Percentiles rank a stretch among this genome's conserved stretches.
These are phyloP conservation scores for Atractosteus spatula DNA, from an alignment of 2,113 vertebrate species.

Conservation along the genomic window DNA sequence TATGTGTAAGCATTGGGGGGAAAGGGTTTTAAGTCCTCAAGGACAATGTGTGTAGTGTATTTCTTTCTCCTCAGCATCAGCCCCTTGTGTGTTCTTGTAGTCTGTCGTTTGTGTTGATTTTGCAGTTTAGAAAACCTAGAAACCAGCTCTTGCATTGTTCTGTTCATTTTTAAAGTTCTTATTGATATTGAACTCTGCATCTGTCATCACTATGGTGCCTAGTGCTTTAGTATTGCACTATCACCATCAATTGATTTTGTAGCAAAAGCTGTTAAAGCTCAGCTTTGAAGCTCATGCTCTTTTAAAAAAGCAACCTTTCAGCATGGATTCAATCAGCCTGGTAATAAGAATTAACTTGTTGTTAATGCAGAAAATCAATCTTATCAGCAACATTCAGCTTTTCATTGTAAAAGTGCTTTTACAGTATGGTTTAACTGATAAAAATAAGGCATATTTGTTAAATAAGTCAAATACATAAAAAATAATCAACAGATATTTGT, in stretches of 20 bases:
- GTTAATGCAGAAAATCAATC: slow-evolving; percentile 17
- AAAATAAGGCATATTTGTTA: too few species aligned
- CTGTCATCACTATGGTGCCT: too few species aligned
- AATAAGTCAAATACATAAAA: too few species aligned
- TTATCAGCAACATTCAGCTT: slow-evolving; percentile 13
- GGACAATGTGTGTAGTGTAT: background rate
- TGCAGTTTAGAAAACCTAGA: background rate
- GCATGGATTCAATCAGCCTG: slow-evolving; percentile 21
- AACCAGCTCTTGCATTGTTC: background rate
- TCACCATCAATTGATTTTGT: background rate
- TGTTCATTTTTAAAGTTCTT: background rate
- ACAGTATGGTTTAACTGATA: too few species aligned
- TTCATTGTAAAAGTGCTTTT: slow-evolving; percentile 10
- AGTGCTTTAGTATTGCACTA: background rate
- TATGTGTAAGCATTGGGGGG: background rate
- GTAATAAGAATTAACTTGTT: slow-evolving; percentile 12
- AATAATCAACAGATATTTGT: too few species aligned
- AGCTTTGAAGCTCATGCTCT: background rate
- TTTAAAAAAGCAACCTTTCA: background rate
- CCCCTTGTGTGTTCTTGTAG: background rate
- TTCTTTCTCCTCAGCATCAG: background rate
- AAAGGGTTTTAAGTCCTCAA: background rate
- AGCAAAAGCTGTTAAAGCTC: background rate
- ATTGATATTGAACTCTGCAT: background rate
- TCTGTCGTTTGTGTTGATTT: background rate